Evolutionary conservation across 2,888 invertebrate genomes (phyloP), one percentile per base, ranked within the genome.

Genomic region (Ptilodon capucinus): DNA sequence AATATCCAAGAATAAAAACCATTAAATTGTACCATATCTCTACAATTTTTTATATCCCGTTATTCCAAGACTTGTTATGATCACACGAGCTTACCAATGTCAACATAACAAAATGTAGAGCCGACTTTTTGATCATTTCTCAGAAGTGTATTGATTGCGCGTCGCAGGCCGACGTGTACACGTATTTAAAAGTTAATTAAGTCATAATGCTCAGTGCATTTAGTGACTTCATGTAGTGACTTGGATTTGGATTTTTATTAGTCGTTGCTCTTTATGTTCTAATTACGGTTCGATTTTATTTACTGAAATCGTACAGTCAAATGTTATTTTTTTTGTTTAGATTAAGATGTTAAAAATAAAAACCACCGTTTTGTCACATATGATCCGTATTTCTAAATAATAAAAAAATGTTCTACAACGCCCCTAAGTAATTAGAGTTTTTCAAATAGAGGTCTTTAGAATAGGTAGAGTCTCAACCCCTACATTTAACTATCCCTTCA

Each of bases 151-250:
- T 52, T 42, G 51, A 45, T 44, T 16, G 32, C 21, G 34, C 42
- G 19, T 17, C 34, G 51, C 49, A 53, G 53, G 13, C 53, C 53
- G 8, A 11, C 25, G 42, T 25, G 52, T 44, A 40, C 45, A 11
- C 32, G 32, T 51, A 45, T 59, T 63, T 56, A 61, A 59, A 54
- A 35, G 51, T 52, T 67, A 64, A 68, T 68, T 61, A 62, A 68
- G 67, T 44, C 45, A 68, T 67, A 64, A 60, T 52, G 46, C 41
- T 46, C 49, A n/a, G n/a, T 42, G 19, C 36, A 48, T 50, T 62
- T 49, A 52, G 25, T 30, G 42, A 2, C 21, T 16, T n/a, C n/a
- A 32, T 13, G 34, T 9, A 8, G 25, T 7, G 25, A 11, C 7
- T 25, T 3, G 9, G 13, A 14, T 16, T 34, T 34, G 4, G 16